Evolutionary conservation across 2,888 invertebrate species (phyloP), one percentile per base, ranked within the genome.

Genomic region (Leptopilina drosophilae): DNA sequence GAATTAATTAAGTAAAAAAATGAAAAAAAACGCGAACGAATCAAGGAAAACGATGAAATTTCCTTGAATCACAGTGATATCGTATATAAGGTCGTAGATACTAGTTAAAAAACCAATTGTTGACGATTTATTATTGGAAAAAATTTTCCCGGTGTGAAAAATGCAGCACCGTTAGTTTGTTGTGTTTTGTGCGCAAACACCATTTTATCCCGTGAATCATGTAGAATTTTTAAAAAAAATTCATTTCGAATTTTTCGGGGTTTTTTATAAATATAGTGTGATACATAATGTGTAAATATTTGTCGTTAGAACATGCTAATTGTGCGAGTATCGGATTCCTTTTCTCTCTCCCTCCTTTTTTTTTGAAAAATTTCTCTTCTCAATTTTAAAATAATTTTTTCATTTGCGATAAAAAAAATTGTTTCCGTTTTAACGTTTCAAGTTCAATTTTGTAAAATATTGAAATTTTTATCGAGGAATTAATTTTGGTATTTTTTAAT

Each of bases 21-120:
- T 14, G 12, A 56, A 75, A 59, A 56, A 65, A 65, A 77, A 46
- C 65, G 53, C 73, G 53, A 56, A 69, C 49, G 53, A 69, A 53
- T 69, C 59, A 69, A 69, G 69, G 69, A 69, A 69, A 69, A 78
- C 67, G 78, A 59, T 46, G 66, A 33, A 49, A 73, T 78, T 76
- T 78, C 56, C 49, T 76, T 33, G 15, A 69, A 76, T 59, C 77
- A 66, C 79, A 49, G 66, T 76, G 73, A 76, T 77, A 77, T 64
- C 80, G 75, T 66, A 67, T 53, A 53, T 78, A 62, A 66, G 67
- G 67, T 62, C 62, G 77, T 78, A 77, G 67, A 26, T 49, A 53
- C 53, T 73, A 73, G 73, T n/a, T 49, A 49, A 49, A 49, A 40
- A 73, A 73, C 56, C 53, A 73, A 73, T 73, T 73, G 73, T 73